Conservation (phyloP, 2,888 invertebrate species). For the Horisme vitalbata region DNA sequence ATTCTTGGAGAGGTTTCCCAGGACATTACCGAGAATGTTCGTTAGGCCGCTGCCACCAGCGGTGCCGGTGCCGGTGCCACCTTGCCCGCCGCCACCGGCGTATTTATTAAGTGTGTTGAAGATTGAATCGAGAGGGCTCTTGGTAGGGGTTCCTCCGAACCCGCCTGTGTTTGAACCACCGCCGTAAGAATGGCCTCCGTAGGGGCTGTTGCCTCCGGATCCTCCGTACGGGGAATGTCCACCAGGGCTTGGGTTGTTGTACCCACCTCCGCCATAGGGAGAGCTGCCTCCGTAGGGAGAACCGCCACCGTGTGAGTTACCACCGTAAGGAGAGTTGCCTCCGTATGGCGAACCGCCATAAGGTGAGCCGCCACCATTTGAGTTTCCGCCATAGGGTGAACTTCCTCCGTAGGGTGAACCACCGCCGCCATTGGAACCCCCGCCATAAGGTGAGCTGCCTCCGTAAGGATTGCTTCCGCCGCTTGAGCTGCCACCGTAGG, state of each 20-base stretch:
- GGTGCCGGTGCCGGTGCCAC: no score
- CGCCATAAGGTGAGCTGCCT: conserved; percentile 46
- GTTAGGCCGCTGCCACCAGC: conserved; percentile 49
- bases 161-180: conserved; percentile 37
- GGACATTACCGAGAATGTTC: conserved; percentile 67
- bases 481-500: conserved; percentile 36
- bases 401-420: conserved; percentile 34
- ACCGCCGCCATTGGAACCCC: conserved; percentile 42
- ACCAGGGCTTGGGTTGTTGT: conserved; percentile 31
- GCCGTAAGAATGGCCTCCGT: conserved; percentile 30
- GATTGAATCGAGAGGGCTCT: conserved; percentile 54
- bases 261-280: conserved; percentile 35
- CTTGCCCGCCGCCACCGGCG: conserved; percentile 42
- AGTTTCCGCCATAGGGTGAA: conserved; percentile 36
- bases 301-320: conserved; percentile 46
- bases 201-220: conserved; percentile 34
- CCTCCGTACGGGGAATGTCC: conserved; percentile 27
- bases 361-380: conserved; percentile 33
- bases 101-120: conserved; percentile 58
- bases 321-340: conserved; percentile 44
- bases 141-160: conserved; percentile 40
- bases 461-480: conserved; percentile 48
- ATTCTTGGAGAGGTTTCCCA: conserved; percentile 64
- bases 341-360: conserved; percentile 29
- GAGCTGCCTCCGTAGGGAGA: conserved; percentile 41